phyloP scores from a whole-genome alignment of 2,888 invertebrate genomes.

The Nipponacmea schrenckii region DNA sequence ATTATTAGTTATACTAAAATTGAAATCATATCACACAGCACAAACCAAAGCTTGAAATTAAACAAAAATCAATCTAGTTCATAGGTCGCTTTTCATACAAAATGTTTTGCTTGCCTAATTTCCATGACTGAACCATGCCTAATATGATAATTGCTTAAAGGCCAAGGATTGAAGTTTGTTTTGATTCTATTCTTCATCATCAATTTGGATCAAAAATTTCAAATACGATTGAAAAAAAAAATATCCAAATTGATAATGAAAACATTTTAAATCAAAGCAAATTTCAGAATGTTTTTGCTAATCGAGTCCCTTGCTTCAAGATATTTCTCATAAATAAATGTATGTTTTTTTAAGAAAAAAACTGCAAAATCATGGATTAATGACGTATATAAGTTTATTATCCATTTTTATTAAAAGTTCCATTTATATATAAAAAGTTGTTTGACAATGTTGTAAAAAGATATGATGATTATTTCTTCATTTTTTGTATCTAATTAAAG shows the following conservation, averaged over 20 bases:
- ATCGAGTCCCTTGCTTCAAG: no score
- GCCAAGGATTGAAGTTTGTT: neutral
- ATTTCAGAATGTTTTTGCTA: no score
- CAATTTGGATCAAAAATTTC: no score
- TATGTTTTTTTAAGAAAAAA: no score
- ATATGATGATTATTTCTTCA: no score
- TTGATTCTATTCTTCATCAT: neutral
- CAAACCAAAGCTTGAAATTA: constrained; percentile 7
- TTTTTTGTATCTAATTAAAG: no score
- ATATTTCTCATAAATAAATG: no score
- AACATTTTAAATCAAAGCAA: no score
- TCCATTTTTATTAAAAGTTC: constrained; percentile 1
- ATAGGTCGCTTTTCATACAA: neutral
- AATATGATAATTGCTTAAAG: neutral
- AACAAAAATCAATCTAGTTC: neutral
- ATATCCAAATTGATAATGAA: no score
- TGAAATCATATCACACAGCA: constrained; percentile 1
- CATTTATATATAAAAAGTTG: constrained; percentile 1
- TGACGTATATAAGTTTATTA: neutral
- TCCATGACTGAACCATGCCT: constrained; percentile 8
- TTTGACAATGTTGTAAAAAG: constrained; percentile 1
- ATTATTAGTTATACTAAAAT: no score
- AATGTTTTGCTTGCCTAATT: constrained; percentile 3
- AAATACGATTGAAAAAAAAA: no score
- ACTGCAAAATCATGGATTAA: no score